Base-by-base conservation (phyloP, 1,140 invertebrate species). In the Trichomalopsis sarcophagae region DNA sequence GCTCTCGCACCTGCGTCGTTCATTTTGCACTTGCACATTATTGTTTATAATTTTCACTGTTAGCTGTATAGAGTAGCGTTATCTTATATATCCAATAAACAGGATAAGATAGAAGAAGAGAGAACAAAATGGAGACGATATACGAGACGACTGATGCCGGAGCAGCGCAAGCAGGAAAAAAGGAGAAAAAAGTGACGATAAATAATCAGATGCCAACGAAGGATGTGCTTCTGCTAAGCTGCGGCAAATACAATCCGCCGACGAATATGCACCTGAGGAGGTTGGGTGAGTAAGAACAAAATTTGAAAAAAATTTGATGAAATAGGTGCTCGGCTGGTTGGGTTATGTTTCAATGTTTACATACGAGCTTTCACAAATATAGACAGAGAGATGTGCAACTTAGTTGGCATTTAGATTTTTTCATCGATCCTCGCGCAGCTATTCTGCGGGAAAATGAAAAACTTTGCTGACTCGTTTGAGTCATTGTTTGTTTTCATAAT, bases 251-350 rank as follows among this genome's bases (percentile, higher is more conserved):
- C 90, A 99, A 99, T 94, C 98, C 99, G 17, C 96, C 98, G 11
- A 99, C 98, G n/a, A 97, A 97, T 89, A 99, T 99, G 97, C 99
- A 99, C 94, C 94, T 99, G 85, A 94, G 98, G 91, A 97, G 99
- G 97, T 99, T 99, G 94, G 98, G 98, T 99, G 95, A 95, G 95
- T 94, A 87, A 23, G 30, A 66, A 82, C 66, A 75, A 82, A 36
- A 21, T 62, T 55, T 47, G 33, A 23, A 9, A 62, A 21, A 2
- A 66, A 40, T 66, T 68, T 2, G 55, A 9, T 62, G 4, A 0
- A 44, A 36, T 36, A 9, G 5, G 2, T 62, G 14, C 6, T 7
- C 21, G 6, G 33, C 0, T 44, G 14, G 36, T 74, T 74, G 27
- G 73, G 33, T 71, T 30, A 71, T 71, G 69, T 71, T 74, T 74